These are phyloP conservation scores for Eutrigla gurnardus DNA, from an alignment of 2,797 vertebrate genomes.

Conservation along the genomic window DNA sequence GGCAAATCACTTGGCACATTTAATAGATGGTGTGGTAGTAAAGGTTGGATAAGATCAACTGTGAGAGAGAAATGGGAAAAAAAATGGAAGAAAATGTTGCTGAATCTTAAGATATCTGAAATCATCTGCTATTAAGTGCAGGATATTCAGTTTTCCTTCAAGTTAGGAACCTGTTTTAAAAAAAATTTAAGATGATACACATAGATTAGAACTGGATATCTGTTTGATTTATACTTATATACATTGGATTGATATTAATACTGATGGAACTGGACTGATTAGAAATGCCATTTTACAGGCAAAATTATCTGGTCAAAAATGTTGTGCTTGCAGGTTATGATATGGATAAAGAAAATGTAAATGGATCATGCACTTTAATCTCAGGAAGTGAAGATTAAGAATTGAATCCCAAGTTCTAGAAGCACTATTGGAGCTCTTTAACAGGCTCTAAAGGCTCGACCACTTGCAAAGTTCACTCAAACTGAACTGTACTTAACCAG, in stretches of 20 bases:
- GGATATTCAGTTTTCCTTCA: too few species aligned
- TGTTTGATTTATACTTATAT: background rate
- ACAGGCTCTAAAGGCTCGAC: background rate
- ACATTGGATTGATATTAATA: background rate
- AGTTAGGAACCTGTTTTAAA: background rate
- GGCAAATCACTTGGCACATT: slow-evolving; percentile 15
- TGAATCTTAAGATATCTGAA: slow-evolving; percentile 1
- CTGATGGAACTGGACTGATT: too few species aligned
- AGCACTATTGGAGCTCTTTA: background rate
- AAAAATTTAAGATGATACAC: slow-evolving; percentile 1
- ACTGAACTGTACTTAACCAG: background rate
- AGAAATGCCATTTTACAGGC: background rate
- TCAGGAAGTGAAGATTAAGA: background rate
- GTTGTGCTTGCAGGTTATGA: background rate
- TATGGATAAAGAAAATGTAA: background rate
- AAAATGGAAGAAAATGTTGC: background rate
- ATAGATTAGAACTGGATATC: background rate
- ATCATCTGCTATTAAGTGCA: background rate
- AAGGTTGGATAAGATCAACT: slow-evolving; percentile 19
- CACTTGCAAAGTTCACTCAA: background rate
- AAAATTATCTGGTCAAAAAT: background rate
- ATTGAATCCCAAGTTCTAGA: background rate
- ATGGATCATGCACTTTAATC: background rate
- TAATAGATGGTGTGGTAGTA: slow-evolving; percentile 8
- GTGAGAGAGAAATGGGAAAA: background rate